A percentile compares a stretch with the other conserved stretches of the same genome.
These are phyloP conservation scores for Ophion ellenae DNA, from an alignment of 2,888 invertebrate genomes.

Conservation along the genomic window DNA sequence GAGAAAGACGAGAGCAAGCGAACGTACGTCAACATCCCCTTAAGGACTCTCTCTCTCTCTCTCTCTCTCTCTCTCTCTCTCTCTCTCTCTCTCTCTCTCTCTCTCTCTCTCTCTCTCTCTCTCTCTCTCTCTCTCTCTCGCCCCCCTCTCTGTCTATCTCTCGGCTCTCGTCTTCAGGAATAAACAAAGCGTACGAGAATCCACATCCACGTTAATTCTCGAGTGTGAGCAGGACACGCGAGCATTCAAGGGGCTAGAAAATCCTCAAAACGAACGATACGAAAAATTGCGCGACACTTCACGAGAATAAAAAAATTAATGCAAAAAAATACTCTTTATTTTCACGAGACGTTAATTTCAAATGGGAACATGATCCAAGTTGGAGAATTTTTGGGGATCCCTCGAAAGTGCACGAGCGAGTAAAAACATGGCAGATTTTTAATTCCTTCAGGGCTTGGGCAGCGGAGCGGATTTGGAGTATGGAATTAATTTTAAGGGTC, in stretches of 20 bases:
- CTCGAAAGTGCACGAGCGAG: not conserved
- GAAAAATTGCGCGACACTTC: not conserved
- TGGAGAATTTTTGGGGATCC: not conserved
- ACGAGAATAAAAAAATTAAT: conserved; percentile 7
- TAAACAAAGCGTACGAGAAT: conserved; percentile 48
- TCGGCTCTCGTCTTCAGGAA: conserved; percentile 8
- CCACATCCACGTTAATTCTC: conserved; percentile 1
- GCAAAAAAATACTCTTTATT: not conserved
- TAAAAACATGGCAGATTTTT: not conserved
- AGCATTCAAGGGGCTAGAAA: not conserved
- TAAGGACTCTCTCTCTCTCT: too few relatives aligned
- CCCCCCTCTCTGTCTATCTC: not conserved
- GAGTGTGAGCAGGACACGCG: conserved; percentile 14
- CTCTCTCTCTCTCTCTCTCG: conserved; percentile 39
- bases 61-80: too few relatives aligned
- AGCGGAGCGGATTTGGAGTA: too few relatives aligned
- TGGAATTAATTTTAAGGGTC: too few relatives aligned
- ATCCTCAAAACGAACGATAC: not conserved
- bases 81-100: too few relatives aligned
- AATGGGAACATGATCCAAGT: not conserved
- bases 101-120: conserved; percentile 72
- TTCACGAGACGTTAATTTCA: not conserved
- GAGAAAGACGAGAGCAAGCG: too few relatives aligned
- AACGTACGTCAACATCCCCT: too few relatives aligned
- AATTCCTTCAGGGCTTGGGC: too few relatives aligned